phyloP scores from a whole-genome alignment of 23 tunicate species.

The Halocynthia aurantium region DNA sequence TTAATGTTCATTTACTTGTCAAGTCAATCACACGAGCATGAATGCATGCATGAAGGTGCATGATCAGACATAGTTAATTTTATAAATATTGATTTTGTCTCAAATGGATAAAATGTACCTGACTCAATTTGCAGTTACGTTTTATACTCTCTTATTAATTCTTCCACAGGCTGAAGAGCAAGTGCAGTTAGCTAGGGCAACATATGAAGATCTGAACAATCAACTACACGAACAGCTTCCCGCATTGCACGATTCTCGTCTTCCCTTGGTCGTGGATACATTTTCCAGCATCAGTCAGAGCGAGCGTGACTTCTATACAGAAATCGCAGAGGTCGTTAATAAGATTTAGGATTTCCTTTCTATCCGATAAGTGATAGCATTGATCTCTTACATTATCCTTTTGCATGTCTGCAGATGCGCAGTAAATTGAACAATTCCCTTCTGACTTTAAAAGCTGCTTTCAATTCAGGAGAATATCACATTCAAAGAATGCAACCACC shows the following conservation, averaged over 20 bases:
- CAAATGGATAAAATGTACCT: too few relatives aligned
- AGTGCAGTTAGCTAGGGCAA: slow-evolving; percentile 2
- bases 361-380: too few relatives aligned
- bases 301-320: slow-evolving; percentile 50
- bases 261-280: slow-evolving; percentile 33
- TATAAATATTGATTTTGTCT: too few relatives aligned
- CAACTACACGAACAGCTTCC: slow-evolving; percentile 76
- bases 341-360: not conserved
- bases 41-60: too few relatives aligned
- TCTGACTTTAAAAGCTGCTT: slow-evolving; percentile 40
- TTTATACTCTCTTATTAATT: too few relatives aligned
- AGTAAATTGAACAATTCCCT: slow-evolving; percentile 40
- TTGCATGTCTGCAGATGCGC: slow-evolving; percentile 30
- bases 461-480: slow-evolving; percentile 52
- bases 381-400: not conserved
- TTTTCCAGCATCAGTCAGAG: slow-evolving; percentile 47
- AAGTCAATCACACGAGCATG: too few relatives aligned
- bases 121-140: too few relatives aligned
- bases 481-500: slow-evolving; percentile 67
- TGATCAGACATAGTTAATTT: too few relatives aligned
- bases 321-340: slow-evolving; percentile 53
- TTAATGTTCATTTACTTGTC: too few relatives aligned
- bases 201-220: slow-evolving; percentile 49
- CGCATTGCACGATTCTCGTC: slow-evolving; percentile 67
- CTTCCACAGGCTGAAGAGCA: slow-evolving; percentile 11